Base-by-base conservation (phyloP, 2,888 invertebrate genomes). In the Sarcophaga variegata region DNA sequence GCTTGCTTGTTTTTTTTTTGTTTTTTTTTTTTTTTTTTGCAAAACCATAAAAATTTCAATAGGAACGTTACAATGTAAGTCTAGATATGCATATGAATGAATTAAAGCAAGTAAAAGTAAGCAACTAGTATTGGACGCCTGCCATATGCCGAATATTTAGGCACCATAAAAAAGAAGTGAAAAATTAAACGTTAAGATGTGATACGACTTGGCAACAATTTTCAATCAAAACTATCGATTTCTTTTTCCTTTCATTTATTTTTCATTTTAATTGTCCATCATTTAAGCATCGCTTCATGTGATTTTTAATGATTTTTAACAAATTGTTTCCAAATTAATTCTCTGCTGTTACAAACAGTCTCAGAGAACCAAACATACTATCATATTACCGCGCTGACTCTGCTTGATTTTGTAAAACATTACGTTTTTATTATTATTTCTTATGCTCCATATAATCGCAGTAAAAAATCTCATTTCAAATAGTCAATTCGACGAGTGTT, bases 391-490 rank as follows among this genome's bases (percentile, higher is more conserved):
- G 5, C 17, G 14, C 54, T 3, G 14, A 8, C 54, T 11, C 59
- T 77, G 77, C 60, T 67, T 60, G 59, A n/a, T 77, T 77, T 82
- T 54, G 12, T 27, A 25, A 71, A 37, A 37, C 54, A 78, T 78
- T 37, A 63, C 63, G 8, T 78, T 81, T 85, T 81, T 81, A 62
- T 79, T 79, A 70, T 81, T 72, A 66, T 72, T 80, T 76, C 60
- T 71, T 81, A 70, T 72, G 80, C 71, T 80, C 66, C 71, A 76
- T 64, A 74, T 74, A 71, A 14, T 74, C 20, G 10, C 17, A 25
- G 17, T 54, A 54, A 54, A 54, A 54, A 54, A 74, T 62, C 66
- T 76, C 54, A 37, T n/a, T 49, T 20, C 27, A 37, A 76, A 69
- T 67, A 64, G 11, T 10, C 49, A 71, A 71, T 71, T 10, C 37